These are phyloP conservation scores for Zaprionus taronus DNA, from an alignment of 1,140 invertebrate species.

Conservation along the genomic window DNA sequence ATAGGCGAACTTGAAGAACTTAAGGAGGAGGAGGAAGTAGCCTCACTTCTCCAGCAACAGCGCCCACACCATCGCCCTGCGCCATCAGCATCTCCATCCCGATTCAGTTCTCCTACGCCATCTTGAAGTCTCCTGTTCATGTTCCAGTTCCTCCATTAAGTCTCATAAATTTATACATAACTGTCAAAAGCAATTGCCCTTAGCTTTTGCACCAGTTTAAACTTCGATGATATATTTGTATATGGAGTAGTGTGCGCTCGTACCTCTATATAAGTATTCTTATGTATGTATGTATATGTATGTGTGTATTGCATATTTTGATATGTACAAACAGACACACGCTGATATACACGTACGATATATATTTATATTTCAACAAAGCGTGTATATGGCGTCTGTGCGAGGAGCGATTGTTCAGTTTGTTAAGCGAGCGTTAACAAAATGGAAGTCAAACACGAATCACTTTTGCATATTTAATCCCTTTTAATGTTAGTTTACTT, in stretches of 20 bases:
- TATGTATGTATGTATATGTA: neutral
- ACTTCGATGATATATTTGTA: constrained; percentile 82
- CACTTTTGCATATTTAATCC: too few relatives aligned
- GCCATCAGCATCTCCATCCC: neutral
- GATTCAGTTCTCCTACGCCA: neutral
- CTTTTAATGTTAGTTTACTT: neutral
- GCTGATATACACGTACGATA: neutral
- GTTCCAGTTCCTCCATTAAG: constrained; percentile 61
- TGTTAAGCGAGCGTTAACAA: neutral
- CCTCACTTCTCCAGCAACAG: neutral
- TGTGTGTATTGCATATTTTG: constrained; percentile 7
- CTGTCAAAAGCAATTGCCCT: constrained; percentile 82
- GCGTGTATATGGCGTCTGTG: constrained; percentile 4
- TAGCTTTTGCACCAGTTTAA: constrained; percentile 81
- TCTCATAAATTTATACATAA: constrained; percentile 82
- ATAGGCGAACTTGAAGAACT: constrained; percentile 21
- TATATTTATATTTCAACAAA: neutral
- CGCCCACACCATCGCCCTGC: neutral
- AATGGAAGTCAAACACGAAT: too few relatives aligned
- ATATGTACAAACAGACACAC: constrained; percentile 38
- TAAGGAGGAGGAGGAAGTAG: neutral
- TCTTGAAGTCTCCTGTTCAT: constrained; percentile 5
- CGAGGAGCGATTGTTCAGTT: constrained; percentile 34
- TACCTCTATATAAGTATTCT: constrained; percentile 24
- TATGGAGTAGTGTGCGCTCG: constrained; percentile 40